Evolutionary conservation across 2,888 invertebrate genomes (phyloP).

Genomic region (Acrobasis suavella): DNA sequence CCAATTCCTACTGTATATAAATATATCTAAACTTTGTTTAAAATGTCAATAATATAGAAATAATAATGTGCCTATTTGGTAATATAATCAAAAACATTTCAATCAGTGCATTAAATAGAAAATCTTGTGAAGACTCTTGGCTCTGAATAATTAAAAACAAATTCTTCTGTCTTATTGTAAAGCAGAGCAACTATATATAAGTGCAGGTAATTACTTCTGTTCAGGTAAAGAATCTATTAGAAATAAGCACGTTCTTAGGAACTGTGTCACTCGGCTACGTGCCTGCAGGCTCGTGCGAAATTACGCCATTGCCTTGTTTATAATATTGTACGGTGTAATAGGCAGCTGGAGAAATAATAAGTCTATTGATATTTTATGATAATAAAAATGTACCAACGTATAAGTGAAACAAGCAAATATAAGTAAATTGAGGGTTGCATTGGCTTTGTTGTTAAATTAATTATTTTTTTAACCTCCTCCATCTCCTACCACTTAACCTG

Average conservation of each 20-base stretch:
- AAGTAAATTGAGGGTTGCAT: neutral
- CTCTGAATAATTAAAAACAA: too few species aligned
- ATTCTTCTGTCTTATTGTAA: neutral
- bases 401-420: neutral
- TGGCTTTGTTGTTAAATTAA: too few species aligned
- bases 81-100: too few species aligned
- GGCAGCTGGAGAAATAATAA: neutral
- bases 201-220: conserved; percentile 9
- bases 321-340: neutral
- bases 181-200: neutral
- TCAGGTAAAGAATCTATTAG: conserved; percentile 30
- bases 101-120: too few species aligned
- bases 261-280: conserved; percentile 60
- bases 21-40: too few species aligned
- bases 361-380: neutral
- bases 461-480: too few species aligned
- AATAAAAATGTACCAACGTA: neutral
- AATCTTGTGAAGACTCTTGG: too few species aligned
- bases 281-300: conserved; percentile 47
- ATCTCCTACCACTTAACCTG: too few species aligned
- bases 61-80: too few species aligned
- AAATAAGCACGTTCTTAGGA: conserved; percentile 59
- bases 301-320: conserved; percentile 34
- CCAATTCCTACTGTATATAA: too few species aligned
- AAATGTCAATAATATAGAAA: too few species aligned